phyloP scores from a whole-genome alignment of 2,797 vertebrate genomes.

The Caiman crocodilus region DNA sequence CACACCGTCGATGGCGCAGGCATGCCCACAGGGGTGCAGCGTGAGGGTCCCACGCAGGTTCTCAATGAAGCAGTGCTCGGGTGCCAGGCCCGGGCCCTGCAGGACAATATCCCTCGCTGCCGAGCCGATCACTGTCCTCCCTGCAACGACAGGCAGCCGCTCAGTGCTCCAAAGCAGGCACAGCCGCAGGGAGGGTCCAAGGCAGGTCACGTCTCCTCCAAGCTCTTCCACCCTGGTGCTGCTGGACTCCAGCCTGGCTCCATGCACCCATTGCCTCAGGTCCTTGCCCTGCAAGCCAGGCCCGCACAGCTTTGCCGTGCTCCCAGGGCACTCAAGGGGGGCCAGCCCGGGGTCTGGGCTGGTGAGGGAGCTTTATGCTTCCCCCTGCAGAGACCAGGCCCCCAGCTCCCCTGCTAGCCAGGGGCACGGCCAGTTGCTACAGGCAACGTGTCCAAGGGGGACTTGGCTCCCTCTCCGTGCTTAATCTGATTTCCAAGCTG shows the following conservation, averaged over 20 bases:
- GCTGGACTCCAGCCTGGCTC: neutral
- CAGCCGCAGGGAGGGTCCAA: no score
- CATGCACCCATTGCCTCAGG: neutral
- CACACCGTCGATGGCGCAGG: slow-evolving; percentile 89
- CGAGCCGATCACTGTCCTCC: slow-evolving; percentile 90
- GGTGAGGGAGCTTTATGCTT: neutral
- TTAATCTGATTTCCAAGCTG: slow-evolving; percentile 19
- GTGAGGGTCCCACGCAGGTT: slow-evolving; percentile 87
- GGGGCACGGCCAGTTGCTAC: neutral
- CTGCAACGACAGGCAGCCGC: slow-evolving; percentile 69
- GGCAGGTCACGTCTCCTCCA: neutral
- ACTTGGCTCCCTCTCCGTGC: neutral
- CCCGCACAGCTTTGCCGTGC: neutral
- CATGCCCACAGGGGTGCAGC: slow-evolving; percentile 91
- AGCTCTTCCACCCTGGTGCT: neutral
- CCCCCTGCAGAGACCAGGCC: no score
- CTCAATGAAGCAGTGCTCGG: slow-evolving; percentile 94
- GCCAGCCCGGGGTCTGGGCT: neutral
- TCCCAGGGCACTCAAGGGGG: no score
- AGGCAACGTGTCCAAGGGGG: neutral
- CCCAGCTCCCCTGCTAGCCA: neutral
- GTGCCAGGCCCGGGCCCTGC: slow-evolving; percentile 88
- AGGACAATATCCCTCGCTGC: slow-evolving; percentile 87
- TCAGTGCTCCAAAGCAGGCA: neutral
- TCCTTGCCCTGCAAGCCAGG: neutral